phyloP scores from a whole-genome alignment of 2,113 vertebrate species.

The human region DNA sequence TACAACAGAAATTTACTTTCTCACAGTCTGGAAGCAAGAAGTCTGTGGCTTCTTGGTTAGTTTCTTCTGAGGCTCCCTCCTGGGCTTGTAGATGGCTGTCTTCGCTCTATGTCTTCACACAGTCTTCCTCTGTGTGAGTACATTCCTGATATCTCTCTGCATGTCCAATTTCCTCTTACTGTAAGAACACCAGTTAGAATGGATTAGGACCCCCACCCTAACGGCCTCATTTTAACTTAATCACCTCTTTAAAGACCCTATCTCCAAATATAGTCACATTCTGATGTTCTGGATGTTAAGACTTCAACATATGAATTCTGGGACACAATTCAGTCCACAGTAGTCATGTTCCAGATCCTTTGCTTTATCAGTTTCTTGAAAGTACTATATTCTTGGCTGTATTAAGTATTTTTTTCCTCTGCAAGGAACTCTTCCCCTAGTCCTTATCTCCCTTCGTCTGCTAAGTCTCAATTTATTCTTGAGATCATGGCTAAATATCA shows the following conservation, averaged over 20 bases:
- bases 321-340: not conserved
- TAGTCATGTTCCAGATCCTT: not conserved
- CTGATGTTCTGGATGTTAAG: not conserved
- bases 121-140: not conserved
- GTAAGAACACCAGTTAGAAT: not conserved
- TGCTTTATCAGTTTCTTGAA: not conserved
- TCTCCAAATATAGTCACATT: not conserved
- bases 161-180: not conserved
- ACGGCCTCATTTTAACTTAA: not conserved
- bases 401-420: not conserved
- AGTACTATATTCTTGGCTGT: not conserved
- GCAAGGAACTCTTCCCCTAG: not conserved
- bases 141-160: not conserved
- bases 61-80: not conserved
- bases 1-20: too few species aligned
- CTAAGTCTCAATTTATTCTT: not conserved
- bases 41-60: not conserved
- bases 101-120: not conserved
- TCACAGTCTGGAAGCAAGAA: not conserved
- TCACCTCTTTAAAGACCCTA: not conserved
- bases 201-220: not conserved
- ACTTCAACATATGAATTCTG: not conserved
- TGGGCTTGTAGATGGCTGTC: not conserved
- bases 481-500: not conserved
- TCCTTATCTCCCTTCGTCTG: not conserved